Percentiles rank a stretch among this genome's conserved stretches.
Evolutionary conservation across 2,797 vertebrate species (phyloP).

Genomic region (Spea hammondii): DNA sequence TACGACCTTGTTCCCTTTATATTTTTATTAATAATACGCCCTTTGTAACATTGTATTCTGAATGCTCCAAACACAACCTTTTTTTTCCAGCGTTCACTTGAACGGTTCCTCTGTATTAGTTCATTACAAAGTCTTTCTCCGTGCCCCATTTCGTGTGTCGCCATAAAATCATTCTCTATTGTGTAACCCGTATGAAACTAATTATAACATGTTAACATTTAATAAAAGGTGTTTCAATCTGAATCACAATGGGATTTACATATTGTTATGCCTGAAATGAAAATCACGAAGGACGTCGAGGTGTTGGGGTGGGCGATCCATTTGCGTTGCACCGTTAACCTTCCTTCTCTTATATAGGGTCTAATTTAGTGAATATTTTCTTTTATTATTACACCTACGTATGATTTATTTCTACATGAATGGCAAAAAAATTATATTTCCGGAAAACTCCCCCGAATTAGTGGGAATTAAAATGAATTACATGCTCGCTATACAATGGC

Average conservation of each 20-base stretch:
- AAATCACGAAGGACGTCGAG: neutral
- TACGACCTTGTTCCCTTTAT: neutral
- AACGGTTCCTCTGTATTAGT: no score
- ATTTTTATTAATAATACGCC: neutral
- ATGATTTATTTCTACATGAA: conserved; percentile 13
- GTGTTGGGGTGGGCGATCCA: no score
- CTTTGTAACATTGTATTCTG: neutral
- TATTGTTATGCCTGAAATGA: neutral
- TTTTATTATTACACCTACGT: conserved; percentile 23
- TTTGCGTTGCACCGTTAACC: neutral
- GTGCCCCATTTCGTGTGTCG: neutral
- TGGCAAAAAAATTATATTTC: conserved; percentile 21
- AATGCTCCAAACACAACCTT: neutral
- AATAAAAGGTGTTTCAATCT: neutral
- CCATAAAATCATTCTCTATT: neutral
- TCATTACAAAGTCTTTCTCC: no score
- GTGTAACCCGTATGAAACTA: neutral
- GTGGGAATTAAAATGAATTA: conserved; percentile 15
- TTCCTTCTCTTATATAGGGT: neutral
- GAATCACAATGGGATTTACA: neutral
- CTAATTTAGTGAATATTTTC: neutral
- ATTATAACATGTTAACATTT: neutral
- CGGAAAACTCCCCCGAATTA: conserved; percentile 21
- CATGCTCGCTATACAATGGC: conserved; percentile 36
- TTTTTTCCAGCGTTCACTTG: no score